Evolutionary conservation across 2,888 invertebrate genomes (phyloP).

Genomic region (Heteropelma amictum): DNA sequence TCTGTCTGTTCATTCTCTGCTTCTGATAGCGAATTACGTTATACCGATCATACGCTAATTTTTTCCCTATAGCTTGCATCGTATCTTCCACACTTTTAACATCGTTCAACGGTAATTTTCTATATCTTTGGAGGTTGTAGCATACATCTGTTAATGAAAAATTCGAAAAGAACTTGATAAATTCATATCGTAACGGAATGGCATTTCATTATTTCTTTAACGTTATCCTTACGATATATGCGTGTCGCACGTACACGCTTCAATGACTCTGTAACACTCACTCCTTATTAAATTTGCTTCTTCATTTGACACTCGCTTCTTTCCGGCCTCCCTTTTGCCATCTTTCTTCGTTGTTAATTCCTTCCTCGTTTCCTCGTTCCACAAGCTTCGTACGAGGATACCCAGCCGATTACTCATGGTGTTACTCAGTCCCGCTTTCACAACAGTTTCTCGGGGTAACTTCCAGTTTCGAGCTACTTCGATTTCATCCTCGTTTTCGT

Average conservation of each 20-base stretch:
- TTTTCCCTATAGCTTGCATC: slow-evolving; percentile 10
- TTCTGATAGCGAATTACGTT: slow-evolving; percentile 5
- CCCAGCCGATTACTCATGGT: slow-evolving; percentile 19
- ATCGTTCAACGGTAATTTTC: slow-evolving; percentile 10
- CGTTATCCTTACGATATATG: slow-evolving; percentile 1
- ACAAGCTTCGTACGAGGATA: slow-evolving; percentile 8
- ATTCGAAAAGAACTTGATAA: not conserved
- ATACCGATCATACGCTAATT: slow-evolving; percentile 18
- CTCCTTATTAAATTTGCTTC: slow-evolving; percentile 10
- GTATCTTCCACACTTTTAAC: not conserved
- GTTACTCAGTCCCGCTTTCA: slow-evolving; percentile 1
- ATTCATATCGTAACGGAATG: slow-evolving; percentile 1
- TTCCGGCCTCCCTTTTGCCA: slow-evolving; percentile 23
- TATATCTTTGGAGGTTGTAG: not conserved
- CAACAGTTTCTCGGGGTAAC: not conserved
- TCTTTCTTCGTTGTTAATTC: slow-evolving; percentile 19
- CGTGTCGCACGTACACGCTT: slow-evolving; percentile 3
- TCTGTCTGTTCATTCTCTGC: not conserved
- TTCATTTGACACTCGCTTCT: not conserved
- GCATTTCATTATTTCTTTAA: not conserved
- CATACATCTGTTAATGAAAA: slow-evolving; percentile 2
- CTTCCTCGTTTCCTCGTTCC: slow-evolving; percentile 11
- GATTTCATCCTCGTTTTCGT: not conserved
- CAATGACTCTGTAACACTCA: not conserved
- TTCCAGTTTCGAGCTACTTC: not conserved